phyloP scores from a whole-genome alignment of 2,888 invertebrate genomes.

The Hemistola chrysoprasaria region DNA sequence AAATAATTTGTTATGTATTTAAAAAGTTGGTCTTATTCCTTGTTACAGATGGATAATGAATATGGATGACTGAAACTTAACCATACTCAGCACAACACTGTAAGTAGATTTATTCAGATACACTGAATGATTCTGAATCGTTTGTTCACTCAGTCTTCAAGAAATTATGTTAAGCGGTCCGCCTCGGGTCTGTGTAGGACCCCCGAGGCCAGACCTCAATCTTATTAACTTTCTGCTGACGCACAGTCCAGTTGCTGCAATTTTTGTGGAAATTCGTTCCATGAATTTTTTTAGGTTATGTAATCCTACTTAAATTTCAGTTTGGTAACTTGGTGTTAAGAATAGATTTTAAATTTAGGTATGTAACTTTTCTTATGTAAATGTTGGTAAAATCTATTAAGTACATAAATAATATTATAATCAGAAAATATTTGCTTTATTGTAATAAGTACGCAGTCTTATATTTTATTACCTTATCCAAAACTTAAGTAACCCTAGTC shows the following conservation, averaged over 20 bases:
- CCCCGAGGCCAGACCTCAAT: slow-evolving; percentile 21
- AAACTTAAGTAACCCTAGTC: no score
- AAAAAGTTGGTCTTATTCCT: slow-evolving; percentile 32
- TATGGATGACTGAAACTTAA: slow-evolving; percentile 44
- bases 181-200: slow-evolving; percentile 5
- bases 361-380: no score
- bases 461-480: no score
- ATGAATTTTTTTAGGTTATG: neutral
- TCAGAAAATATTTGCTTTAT: no score
- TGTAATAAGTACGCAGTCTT: no score
- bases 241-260: slow-evolving; percentile 1
- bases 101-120: neutral
- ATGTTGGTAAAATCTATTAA: no score
- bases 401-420: no score
- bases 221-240: slow-evolving; percentile 33
- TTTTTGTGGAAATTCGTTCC: slow-evolving; percentile 6
- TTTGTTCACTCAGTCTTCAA: neutral
- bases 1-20: no score
- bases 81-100: slow-evolving; percentile 1
- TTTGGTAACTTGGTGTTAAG: no score
- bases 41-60: slow-evolving; percentile 60
- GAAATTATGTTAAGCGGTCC: neutral
- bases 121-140: neutral
- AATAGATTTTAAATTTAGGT: no score
- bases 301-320: no score